These are phyloP conservation scores for Chrysocyon brachyurus DNA, from an alignment of 2,797 vertebrate species.

Conservation along the genomic window DNA sequence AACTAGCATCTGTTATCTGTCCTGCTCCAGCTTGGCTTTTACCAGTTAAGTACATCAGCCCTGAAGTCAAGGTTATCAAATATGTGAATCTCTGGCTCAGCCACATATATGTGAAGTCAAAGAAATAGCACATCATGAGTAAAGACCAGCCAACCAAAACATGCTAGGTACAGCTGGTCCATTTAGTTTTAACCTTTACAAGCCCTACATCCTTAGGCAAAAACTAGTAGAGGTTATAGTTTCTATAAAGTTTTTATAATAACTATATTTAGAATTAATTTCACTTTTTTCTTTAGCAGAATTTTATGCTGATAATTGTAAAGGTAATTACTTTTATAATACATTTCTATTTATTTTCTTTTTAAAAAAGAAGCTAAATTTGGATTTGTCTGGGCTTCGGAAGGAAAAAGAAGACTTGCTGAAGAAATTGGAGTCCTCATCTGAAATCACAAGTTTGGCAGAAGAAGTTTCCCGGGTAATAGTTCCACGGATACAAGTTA, in stretches of 20 bases:
- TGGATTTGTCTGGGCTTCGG: constrained; percentile 92
- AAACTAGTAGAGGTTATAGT: constrained; percentile 72
- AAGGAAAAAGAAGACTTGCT: constrained; percentile 95
- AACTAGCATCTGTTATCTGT: constrained; percentile 92
- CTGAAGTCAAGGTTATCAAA: constrained; percentile 89
- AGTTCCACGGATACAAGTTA: constrained; percentile 83
- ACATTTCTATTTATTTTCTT: constrained; percentile 66
- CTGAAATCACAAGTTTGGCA: constrained; percentile 87
- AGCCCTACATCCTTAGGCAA: constrained; percentile 83
- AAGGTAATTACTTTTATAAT: constrained; percentile 49
- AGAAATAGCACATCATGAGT: constrained; percentile 81
- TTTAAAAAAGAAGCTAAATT: constrained; percentile 91
- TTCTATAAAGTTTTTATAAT: constrained; percentile 21
- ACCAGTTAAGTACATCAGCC: constrained; percentile 88
- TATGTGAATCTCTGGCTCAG: constrained; percentile 86
- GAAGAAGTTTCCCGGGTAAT: constrained; percentile 79
- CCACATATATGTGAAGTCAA: constrained; percentile 79
- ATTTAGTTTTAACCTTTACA: constrained; percentile 87
- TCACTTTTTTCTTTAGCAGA: not conserved
- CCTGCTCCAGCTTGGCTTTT: constrained; percentile 91
- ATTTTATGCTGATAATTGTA: not conserved
- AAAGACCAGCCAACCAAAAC: constrained; percentile 85
- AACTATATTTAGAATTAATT: constrained; percentile 33
- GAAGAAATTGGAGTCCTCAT: constrained; percentile 92
- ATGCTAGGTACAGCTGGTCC: constrained; percentile 82